phyloP scores from a whole-genome alignment of 2,113 vertebrate species.

The Catharus fuscescens region DNA sequence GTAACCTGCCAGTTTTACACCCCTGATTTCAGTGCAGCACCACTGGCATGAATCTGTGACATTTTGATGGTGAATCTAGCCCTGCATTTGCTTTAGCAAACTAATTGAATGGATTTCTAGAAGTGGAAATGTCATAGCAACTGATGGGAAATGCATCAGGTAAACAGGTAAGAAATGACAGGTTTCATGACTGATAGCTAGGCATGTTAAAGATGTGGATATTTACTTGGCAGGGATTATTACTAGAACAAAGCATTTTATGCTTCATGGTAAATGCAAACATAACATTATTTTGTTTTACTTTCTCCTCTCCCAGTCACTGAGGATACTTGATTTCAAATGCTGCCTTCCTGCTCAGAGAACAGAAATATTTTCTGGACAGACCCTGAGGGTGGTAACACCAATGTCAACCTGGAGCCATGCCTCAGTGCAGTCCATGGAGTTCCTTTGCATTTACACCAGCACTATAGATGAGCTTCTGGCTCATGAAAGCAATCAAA shows the following conservation, averaged over 20 bases:
- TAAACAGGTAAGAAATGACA: constrained; percentile 39
- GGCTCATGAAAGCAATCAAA: constrained; percentile 27
- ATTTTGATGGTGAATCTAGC: not conserved
- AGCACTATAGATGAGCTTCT: not conserved
- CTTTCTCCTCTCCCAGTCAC: not conserved
- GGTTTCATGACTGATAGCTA: constrained; percentile 30
- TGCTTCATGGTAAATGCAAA: constrained; percentile 30
- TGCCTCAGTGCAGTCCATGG: accelerated
- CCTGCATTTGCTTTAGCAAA: not conserved
- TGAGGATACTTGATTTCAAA: not conserved
- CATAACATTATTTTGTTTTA: not conserved
- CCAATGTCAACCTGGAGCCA: not conserved
- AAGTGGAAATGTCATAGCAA: not conserved
- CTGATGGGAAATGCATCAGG: constrained; percentile 14
- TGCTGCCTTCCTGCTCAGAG: not conserved
- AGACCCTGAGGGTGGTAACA: not conserved
- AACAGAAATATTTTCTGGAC: not conserved
- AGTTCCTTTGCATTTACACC: not conserved
- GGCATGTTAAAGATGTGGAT: not conserved
- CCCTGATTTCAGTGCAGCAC: not conserved
- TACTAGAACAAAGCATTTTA: not conserved
- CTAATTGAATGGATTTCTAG: constrained; percentile 7
- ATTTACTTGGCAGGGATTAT: not conserved
- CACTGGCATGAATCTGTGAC: not conserved
- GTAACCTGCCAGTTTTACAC: not conserved